Evolutionary conservation across 2,888 invertebrate genomes (phyloP), one percentile per base, ranked within the genome.

Genomic region (Apomyelois bistriatella): DNA sequence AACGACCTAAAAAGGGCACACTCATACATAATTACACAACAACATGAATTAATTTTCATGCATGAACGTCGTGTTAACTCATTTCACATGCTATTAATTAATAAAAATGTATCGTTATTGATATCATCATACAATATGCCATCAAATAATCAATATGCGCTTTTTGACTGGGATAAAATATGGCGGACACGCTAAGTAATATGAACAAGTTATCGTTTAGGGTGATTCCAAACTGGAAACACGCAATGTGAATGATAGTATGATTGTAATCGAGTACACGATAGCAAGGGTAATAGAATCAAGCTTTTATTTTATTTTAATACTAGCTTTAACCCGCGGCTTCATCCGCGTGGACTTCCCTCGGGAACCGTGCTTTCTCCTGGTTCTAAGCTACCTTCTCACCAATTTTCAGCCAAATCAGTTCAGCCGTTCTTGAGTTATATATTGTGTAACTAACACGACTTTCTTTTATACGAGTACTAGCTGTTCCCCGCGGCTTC

Each of bases 31-130:
- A 46, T 30, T 46, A 32, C 30, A 8, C 15, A n/a, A 8, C 10
- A 1, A 43, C 38, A 13, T 43, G 30, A 30, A 46, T n/a, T 32
- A 46, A 46, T 46, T 16, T 46, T 15, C 46, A 46, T 46, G 10
- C 46, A 16, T 32, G 32, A 46, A 13, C 46, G 12, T 46, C 46
- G 46, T 30, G 46, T 46, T 46, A 46, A 46, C 16, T 46, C 43
- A 30, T 10, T 30, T 12, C 22, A 32, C 32, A 15, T 15, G 46
- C 30, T 32, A 15, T 46, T 46, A 32, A 46, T 46, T 46, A 32
- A 32, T 46, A 32, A 46, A 43, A 43, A 43, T 13, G 43, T 7
- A 46, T 35, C 15, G 46, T 35, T 46, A 46, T 46, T 32, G 46
- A 46, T 46, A 46, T 46, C 10, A 10, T 10, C 9, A 35, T 32